Conservation (phyloP, 2,113 vertebrate species). For the Ailurus styani region DNA sequence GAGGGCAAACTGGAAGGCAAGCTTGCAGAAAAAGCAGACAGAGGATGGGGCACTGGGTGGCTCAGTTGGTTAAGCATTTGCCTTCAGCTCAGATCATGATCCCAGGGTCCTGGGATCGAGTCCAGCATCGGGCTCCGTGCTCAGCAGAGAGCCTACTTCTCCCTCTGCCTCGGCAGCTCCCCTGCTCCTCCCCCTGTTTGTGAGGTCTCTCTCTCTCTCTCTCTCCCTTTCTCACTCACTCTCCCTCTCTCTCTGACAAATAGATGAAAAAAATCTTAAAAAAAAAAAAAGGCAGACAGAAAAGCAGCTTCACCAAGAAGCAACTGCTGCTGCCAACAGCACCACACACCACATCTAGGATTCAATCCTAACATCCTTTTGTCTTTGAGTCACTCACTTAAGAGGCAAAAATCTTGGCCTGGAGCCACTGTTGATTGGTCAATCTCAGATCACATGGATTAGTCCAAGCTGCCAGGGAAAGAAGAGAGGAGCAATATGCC, state of each 20-base stretch:
- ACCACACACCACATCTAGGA: neutral
- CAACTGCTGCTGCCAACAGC: neutral
- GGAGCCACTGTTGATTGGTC: neutral
- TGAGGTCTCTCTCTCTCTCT: no score
- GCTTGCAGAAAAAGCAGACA: neutral
- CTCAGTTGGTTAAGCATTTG: no score
- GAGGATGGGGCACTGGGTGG: no score
- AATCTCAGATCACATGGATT: slow-evolving; percentile 35
- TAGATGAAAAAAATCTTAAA: no score
- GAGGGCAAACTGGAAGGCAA: neutral
- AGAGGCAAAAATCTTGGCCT: slow-evolving; percentile 18
- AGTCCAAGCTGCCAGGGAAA: neutral
- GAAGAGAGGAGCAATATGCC: neutral
- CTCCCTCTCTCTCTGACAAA: no score
- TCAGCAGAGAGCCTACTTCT: no score
- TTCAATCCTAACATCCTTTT: slow-evolving; percentile 29
- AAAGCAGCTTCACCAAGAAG: neutral
- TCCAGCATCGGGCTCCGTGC: no score
- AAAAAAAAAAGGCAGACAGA: neutral
- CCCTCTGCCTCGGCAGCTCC: no score
- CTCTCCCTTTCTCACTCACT: no score
- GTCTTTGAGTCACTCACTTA: neutral
- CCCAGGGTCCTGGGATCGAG: no score
- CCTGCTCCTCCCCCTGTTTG: no score
- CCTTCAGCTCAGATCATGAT: no score